These are phyloP conservation scores for Selene dorsalis DNA, from an alignment of 2,797 vertebrate genomes.

Conservation along the genomic window DNA sequence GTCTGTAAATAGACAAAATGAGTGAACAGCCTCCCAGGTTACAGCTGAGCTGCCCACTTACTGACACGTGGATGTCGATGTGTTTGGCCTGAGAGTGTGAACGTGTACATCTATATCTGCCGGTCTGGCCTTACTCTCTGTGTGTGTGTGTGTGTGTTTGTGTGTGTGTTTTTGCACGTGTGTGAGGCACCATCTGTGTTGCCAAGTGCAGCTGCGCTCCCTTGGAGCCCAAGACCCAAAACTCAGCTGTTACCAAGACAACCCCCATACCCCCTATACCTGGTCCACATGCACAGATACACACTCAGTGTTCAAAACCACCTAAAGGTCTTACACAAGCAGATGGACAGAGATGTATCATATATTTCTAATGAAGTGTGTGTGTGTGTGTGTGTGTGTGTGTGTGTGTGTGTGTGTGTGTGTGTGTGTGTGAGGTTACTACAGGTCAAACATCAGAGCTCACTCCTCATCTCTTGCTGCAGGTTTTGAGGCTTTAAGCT, in stretches of 20 bases:
- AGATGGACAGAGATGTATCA: slow-evolving; percentile 57
- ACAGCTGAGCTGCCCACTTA: slow-evolving; percentile 73
- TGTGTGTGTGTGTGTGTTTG: background rate
- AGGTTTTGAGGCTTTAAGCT: too few relatives aligned
- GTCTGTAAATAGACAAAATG: slow-evolving; percentile 59
- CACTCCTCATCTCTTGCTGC: too few relatives aligned
- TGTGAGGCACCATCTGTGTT: slow-evolving; percentile 73
- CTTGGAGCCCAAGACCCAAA: slow-evolving; percentile 71
- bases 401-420: background rate
- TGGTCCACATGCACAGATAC: slow-evolving; percentile 42
- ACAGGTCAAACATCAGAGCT: too few relatives aligned
- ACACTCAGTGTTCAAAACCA: slow-evolving; percentile 44
- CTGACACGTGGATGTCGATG: slow-evolving; percentile 36
- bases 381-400: background rate
- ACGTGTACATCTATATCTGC: background rate
- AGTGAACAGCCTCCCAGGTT: slow-evolving; percentile 72
- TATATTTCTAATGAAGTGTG: slow-evolving; percentile 14
- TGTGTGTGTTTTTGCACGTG: background rate
- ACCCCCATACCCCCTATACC: slow-evolving; percentile 64
- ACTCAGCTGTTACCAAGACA: slow-evolving; percentile 79
- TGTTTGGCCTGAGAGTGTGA: slow-evolving; percentile 26
- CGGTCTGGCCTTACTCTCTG: background rate
- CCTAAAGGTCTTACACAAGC: slow-evolving; percentile 60
- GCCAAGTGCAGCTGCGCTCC: slow-evolving; percentile 76
- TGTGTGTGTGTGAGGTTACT: background rate